Evolutionary conservation across 2,888 invertebrate genomes (phyloP).

Genomic region (Frankliniella fusca): DNA sequence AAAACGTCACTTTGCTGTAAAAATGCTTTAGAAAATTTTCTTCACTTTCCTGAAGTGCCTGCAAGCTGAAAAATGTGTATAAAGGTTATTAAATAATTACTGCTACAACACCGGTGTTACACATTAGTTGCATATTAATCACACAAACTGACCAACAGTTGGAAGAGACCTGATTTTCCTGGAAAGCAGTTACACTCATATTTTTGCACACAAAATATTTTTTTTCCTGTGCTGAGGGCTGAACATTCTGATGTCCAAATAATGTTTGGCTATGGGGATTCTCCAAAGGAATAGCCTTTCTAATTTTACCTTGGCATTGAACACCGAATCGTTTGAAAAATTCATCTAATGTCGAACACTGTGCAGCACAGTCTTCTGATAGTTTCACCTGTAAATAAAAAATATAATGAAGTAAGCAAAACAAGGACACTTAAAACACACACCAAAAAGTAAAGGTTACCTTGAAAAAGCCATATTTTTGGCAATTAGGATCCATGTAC

Average conservation of each 20-base stretch:
- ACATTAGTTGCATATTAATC: not conserved
- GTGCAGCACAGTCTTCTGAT: not conserved
- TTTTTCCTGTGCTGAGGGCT: not conserved
- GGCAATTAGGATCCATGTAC: too few relatives aligned
- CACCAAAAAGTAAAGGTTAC: too few relatives aligned
- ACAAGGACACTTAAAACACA: too few relatives aligned
- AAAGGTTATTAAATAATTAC: too few relatives aligned
- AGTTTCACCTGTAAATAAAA: not conserved
- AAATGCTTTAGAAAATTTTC: not conserved
- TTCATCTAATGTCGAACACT: not conserved
- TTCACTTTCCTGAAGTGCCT: not conserved
- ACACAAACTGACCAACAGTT: not conserved
- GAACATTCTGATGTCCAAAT: not conserved
- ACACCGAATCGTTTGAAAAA: not conserved
- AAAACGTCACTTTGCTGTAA: too few relatives aligned
- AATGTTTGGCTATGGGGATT: not conserved
- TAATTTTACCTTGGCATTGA: not conserved
- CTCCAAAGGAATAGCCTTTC: not conserved
- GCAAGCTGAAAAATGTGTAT: too few relatives aligned
- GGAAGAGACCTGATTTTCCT: not conserved
- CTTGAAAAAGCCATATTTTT: too few relatives aligned
- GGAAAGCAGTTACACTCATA: not conserved
- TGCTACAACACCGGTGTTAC: too few relatives aligned
- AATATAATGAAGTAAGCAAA: too few relatives aligned
- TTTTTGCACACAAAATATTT: not conserved